Conservation (phyloP, 2,797 vertebrate genomes). For the Acropternis orthonyx region DNA sequence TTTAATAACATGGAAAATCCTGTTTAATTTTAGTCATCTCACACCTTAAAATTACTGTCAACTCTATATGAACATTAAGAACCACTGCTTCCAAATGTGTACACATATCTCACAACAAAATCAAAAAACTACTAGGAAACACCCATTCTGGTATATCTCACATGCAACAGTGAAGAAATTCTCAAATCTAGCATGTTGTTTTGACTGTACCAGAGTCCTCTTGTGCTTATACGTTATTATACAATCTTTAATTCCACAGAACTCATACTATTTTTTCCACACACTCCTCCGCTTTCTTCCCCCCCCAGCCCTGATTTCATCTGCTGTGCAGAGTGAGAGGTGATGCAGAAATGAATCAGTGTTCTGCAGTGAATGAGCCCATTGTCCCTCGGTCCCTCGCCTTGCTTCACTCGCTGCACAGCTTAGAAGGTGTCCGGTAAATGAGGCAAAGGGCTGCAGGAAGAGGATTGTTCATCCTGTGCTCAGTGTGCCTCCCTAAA, state of each 20-base stretch:
- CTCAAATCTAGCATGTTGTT: background rate
- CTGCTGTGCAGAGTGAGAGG: constrained; percentile 12
- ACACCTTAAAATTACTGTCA: background rate
- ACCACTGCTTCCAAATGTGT: background rate
- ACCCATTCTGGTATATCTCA: background rate
- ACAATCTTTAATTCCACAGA: constrained; percentile 25
- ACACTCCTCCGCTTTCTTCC: background rate
- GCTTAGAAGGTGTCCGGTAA: constrained; percentile 30
- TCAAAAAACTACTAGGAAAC: background rate
- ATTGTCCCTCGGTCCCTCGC: constrained; percentile 3
- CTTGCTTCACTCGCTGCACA: background rate
- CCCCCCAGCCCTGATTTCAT: rapidly evolving
- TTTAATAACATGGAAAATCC: background rate
- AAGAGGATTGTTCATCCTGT: constrained; percentile 43
- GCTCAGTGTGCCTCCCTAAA: constrained; percentile 13
- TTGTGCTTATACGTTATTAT: background rate
- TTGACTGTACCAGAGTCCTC: background rate
- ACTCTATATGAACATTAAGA: background rate
- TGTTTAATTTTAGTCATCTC: background rate
- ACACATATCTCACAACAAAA: background rate
- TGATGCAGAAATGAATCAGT: constrained; percentile 58
- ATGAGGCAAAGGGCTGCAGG: constrained; percentile 54
- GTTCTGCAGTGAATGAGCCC: constrained; percentile 52
- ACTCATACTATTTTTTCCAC: background rate
- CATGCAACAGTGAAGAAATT: background rate